Evolutionary conservation across 2,888 invertebrate species (phyloP).

Genomic region (Dromius quadrimaculatus): DNA sequence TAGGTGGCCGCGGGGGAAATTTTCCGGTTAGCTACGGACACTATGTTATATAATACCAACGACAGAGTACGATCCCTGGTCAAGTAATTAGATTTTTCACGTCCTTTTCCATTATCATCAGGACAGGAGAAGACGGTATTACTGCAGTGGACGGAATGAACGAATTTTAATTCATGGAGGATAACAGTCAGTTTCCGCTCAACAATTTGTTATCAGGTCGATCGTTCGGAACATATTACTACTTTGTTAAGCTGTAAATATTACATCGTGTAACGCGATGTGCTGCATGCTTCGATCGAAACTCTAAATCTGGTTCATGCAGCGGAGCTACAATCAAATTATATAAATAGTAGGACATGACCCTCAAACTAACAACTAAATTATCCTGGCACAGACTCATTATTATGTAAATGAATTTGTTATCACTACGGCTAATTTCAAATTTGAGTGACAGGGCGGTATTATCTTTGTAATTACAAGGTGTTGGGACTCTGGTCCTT

Average conservation of each 20-base stretch:
- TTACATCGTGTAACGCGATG: slow-evolving; percentile 28
- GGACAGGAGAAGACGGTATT: background rate
- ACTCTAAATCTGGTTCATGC: slow-evolving; percentile 16
- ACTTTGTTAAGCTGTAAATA: slow-evolving; percentile 31
- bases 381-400: slow-evolving; percentile 16
- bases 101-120: slow-evolving; percentile 34
- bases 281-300: slow-evolving; percentile 23
- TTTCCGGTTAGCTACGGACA: slow-evolving; percentile 33
- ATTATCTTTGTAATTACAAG: too few relatives aligned
- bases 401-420: slow-evolving; percentile 31
- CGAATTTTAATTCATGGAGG: slow-evolving; percentile 4
- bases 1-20: slow-evolving; percentile 36
- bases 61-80: slow-evolving; percentile 17
- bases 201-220: slow-evolving; percentile 22
- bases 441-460: slow-evolving; percentile 7
- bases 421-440: slow-evolving; percentile 1
- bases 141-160: slow-evolving; percentile 2
- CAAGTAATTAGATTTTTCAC: slow-evolving; percentile 38
- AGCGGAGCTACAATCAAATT: slow-evolving; percentile 12
- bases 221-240: slow-evolving; percentile 21
- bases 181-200: slow-evolving; percentile 17
- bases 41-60: slow-evolving; percentile 40
- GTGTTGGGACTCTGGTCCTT: too few relatives aligned
- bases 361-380: slow-evolving; percentile 15
- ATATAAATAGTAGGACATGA: slow-evolving; percentile 26